Evolutionary conservation across 2,113 vertebrate species (phyloP), one percentile per base, ranked within the genome.

Genomic region (Paradoxurus hermaphroditus): DNA sequence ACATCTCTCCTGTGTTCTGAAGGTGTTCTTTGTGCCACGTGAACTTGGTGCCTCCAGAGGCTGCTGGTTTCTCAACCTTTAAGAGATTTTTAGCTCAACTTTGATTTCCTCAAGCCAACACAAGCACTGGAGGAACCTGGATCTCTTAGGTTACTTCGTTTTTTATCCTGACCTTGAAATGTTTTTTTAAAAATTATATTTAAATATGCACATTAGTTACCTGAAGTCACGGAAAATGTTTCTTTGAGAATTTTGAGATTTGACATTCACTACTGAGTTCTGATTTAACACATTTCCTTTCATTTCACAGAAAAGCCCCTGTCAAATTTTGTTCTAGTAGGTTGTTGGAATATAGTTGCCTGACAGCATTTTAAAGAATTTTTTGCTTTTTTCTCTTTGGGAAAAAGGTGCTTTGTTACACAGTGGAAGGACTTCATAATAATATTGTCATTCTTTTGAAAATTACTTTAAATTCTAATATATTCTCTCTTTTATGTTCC

Each of bases 151-250:
- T 72, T 72, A 39, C 46, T 83, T 92, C 86, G 31, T 36, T 79
- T 90, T 95, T 95, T 53, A 93, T 89, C 81, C 29, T 91, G 29
- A 85, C 18, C 53, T 97, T 97, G 70, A 82, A 90, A 87, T 90
- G 92, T 44, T 83, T 96, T 81, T 41, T 14, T 31, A 13, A 67
- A 59, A 86, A 31, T 92, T 78, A 53, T 63, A 46, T 62, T 91
- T 39, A 86, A 94, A 56, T 78, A 95, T 41, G 34, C 46, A 86
- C 11, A 70, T 56, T 15, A 93, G 31, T 18, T 78, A 34, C 53
- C 77, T 86, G 46, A 86, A 96, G 68, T 67, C 39, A 78, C 18
- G 89, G 16, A 65, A 68, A 90, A 91, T 9, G 7, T 78, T 94
- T 89, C 25, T 51, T 94, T 68, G 49, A 87, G 68, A 95, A 90